Percentiles rank a stretch among this genome's conserved stretches.
Evolutionary conservation across 2,113 vertebrate genomes (phyloP).

Genomic region (Larimichthys polyactis): DNA sequence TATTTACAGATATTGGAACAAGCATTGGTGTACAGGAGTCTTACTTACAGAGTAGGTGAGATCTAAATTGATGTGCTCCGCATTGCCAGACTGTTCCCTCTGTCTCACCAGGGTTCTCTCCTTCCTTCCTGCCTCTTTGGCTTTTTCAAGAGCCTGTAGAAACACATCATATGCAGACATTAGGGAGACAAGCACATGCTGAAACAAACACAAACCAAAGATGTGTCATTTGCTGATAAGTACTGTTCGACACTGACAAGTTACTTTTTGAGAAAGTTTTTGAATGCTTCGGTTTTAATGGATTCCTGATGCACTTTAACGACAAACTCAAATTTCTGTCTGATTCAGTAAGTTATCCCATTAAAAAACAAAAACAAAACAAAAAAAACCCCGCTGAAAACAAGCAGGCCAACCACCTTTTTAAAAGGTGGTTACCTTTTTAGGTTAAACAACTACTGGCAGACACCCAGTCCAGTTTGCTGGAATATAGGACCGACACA

Average conservation of each 20-base stretch:
- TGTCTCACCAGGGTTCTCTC: conserved; percentile 92
- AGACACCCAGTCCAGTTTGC: background rate
- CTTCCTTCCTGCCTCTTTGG: conserved; percentile 96
- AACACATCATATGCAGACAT: background rate
- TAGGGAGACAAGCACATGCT: background rate
- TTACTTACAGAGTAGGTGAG: conserved; percentile 95
- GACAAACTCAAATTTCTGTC: background rate
- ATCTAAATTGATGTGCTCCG: conserved; percentile 92
- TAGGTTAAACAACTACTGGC: background rate
- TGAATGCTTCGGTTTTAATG: background rate
- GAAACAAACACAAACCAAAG: background rate
- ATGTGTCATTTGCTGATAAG: background rate
- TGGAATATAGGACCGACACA: background rate
- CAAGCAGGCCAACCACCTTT: background rate
- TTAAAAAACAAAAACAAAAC: background rate
- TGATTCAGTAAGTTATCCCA: background rate
- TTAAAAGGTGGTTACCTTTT: background rate
- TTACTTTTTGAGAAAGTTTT: background rate
- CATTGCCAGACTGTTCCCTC: conserved; percentile 88
- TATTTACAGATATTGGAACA: background rate
- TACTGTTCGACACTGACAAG: background rate
- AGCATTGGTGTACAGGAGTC: background rate
- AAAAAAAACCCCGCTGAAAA: background rate
- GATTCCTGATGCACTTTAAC: background rate
- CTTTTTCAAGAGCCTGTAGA: conserved; percentile 92